These are phyloP conservation scores for Deladenus siricidicola DNA, from an alignment of 2,888 invertebrate genomes.

Conservation along the genomic window DNA sequence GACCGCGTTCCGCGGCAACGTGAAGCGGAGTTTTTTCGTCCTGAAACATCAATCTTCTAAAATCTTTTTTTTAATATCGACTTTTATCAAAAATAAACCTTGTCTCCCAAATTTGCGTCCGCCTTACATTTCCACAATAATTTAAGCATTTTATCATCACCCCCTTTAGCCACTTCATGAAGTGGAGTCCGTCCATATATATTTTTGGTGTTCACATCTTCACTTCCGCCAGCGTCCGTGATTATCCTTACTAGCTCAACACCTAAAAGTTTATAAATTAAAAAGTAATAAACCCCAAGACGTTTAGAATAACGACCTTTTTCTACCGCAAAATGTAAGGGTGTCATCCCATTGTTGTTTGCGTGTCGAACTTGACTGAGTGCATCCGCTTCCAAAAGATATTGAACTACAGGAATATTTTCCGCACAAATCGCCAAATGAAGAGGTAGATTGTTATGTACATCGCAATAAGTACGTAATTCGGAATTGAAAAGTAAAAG, in stretches of 20 bases:
- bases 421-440: constrained; percentile 62
- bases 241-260: constrained; percentile 23
- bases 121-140: constrained; percentile 89
- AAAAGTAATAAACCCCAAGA: neutral
- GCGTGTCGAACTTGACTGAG: constrained; percentile 69
- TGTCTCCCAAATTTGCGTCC: constrained; percentile 65
- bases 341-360: constrained; percentile 73
- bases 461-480: constrained; percentile 62
- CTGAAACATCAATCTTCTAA: constrained; percentile 51
- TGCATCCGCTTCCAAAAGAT: constrained; percentile 74
- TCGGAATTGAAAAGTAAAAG: no score
- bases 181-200: constrained; percentile 86
- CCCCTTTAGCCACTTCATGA: constrained; percentile 89
- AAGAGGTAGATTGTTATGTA: constrained; percentile 32
- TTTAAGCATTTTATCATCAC: constrained; percentile 86
- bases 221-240: constrained; percentile 60
- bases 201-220: constrained; percentile 82
- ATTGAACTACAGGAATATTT: constrained; percentile 87
- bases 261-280: constrained; percentile 14
- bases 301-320: constrained; percentile 59
- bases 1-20: constrained; percentile 91
- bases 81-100: constrained; percentile 9
- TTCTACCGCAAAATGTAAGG: constrained; percentile 86
- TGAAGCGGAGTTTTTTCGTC: constrained; percentile 91
- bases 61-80: no score